Conservation (phyloP, 1,140 invertebrate species). For the Drosophila repletoides region DNA sequence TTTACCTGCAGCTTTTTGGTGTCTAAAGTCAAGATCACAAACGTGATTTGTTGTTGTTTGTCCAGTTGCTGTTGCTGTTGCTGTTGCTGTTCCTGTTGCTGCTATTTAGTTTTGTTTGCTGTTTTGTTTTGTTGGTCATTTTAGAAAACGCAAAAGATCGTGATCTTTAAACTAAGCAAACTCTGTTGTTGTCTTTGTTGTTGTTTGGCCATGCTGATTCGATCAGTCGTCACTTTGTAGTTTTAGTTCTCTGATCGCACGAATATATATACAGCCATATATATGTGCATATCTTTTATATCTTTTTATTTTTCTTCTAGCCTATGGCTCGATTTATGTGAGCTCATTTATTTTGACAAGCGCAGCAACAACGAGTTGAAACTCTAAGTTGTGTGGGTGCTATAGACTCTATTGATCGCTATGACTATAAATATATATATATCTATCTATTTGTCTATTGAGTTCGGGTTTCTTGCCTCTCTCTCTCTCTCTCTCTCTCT, state of each 20-base stretch:
- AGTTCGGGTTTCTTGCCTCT: no score
- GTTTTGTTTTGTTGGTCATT: slow-evolving; percentile 57
- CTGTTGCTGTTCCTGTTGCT: slow-evolving; percentile 9
- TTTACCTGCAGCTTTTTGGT: slow-evolving; percentile 34
- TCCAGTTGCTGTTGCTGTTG: slow-evolving; percentile 27
- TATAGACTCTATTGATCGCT: neutral
- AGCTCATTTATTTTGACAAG: slow-evolving; percentile 69
- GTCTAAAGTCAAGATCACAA: slow-evolving; percentile 79
- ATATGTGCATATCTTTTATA: no score
- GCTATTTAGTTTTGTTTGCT: slow-evolving; percentile 9
- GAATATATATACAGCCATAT: slow-evolving; percentile 4
- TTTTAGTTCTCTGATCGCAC: slow-evolving; percentile 4
- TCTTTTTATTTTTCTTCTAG: slow-evolving; percentile 13
- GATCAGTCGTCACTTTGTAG: slow-evolving; percentile 71
- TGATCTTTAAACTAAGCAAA: slow-evolving; percentile 75
- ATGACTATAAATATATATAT: slow-evolving; percentile 3
- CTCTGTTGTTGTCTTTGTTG: slow-evolving; percentile 34
- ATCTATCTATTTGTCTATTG: neutral
- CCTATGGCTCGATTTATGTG: slow-evolving; percentile 63
- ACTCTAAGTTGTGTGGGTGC: slow-evolving; percentile 28
- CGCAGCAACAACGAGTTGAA: slow-evolving; percentile 14
- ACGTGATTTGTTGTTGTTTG: slow-evolving; percentile 70
- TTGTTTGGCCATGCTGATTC: slow-evolving; percentile 55
- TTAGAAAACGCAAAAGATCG: slow-evolving; percentile 71
- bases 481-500: neutral